Evolutionary conservation across 2,113 vertebrate species (phyloP).

Genomic region (Sorex fumeus): DNA sequence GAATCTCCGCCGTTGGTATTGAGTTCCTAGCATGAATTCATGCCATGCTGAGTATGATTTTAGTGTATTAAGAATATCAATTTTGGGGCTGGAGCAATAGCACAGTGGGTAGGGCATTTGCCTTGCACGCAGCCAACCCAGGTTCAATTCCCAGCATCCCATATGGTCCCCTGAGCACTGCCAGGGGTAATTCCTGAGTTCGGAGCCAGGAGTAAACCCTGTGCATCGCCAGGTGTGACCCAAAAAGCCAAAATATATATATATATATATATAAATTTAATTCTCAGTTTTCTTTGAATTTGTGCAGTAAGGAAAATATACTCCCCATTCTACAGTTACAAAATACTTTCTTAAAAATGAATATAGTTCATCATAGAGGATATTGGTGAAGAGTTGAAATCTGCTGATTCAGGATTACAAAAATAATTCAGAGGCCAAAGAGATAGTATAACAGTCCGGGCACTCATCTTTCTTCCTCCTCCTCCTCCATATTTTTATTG

Average conservation of each 20-base stretch:
- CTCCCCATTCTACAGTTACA: not conserved
- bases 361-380: not conserved
- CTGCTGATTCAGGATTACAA: not conserved
- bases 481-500: too few relatives aligned
- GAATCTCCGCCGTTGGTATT: not conserved
- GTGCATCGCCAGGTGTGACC: too few relatives aligned
- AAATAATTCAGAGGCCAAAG: not conserved
- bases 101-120: too few relatives aligned
- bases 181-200: too few relatives aligned
- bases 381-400: not conserved
- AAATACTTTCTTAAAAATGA: conserved; percentile 6
- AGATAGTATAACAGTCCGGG: too few relatives aligned
- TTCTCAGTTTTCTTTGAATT: conserved; percentile 25
- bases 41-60: not conserved
- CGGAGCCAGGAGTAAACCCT: too few relatives aligned
- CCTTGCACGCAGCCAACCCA: too few relatives aligned
- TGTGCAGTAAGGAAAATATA: not conserved
- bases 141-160: too few relatives aligned
- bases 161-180: too few relatives aligned
- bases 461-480: too few relatives aligned
- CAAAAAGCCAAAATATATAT: too few relatives aligned
- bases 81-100: too few relatives aligned
- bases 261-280: not conserved
- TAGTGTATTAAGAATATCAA: not conserved
- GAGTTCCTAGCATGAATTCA: not conserved